phyloP scores from a whole-genome alignment of 2,797 vertebrate species.

The Alcedo quadribrachys region DNA sequence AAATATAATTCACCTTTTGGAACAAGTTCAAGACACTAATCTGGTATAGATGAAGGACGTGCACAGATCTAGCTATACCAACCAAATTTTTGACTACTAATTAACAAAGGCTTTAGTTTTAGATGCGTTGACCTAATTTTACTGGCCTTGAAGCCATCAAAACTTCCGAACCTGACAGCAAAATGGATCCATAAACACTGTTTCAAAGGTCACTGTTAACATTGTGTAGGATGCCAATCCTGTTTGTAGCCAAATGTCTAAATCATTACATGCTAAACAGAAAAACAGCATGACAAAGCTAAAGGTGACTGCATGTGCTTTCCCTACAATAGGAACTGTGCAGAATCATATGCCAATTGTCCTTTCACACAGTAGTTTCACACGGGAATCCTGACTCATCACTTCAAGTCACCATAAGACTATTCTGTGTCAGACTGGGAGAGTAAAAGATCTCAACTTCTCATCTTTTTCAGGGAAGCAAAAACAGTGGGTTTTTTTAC shows the following conservation, averaged over 20 bases:
- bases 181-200: not conserved
- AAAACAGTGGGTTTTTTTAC: not conserved
- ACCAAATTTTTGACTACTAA: not conserved
- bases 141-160: not conserved
- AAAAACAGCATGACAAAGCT: not conserved
- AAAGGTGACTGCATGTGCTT: not conserved
- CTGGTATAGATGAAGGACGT: conserved; percentile 8
- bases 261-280: not conserved
- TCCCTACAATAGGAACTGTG: not conserved
- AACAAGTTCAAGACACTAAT: conserved; percentile 29
- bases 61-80: not conserved
- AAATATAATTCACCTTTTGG: conserved; percentile 32
- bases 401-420: not conserved
- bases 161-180: not conserved
- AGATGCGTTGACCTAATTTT: not conserved
- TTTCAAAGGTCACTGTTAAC: not conserved
- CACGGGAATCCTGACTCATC: not conserved
- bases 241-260: not conserved
- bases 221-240: not conserved
- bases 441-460: not conserved
- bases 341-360: not conserved
- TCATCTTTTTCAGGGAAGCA: not conserved
- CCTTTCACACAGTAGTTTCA: not conserved
- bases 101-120: conserved; percentile 2
- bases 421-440: not conserved